A percentile compares a stretch with the other conserved stretches of the same genome.
phyloP scores from a whole-genome alignment of 2,797 vertebrate species.

The Tragopan temminckii region DNA sequence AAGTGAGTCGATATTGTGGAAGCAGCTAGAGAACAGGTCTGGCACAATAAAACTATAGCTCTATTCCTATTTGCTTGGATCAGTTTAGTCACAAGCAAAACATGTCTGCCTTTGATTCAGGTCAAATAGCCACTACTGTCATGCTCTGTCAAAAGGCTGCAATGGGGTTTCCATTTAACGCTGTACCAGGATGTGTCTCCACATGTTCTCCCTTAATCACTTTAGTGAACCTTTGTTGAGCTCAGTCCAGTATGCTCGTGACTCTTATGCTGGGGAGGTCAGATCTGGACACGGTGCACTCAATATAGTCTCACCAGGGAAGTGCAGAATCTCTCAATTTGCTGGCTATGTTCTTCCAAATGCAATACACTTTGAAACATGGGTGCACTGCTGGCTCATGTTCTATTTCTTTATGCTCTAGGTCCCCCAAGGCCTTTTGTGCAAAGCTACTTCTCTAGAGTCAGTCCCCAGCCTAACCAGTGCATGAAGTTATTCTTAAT shows the following conservation, averaged over 20 bases:
- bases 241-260: neutral
- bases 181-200: neutral
- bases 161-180: neutral
- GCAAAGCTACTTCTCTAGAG: neutral
- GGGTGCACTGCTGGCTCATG: neutral
- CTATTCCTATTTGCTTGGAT: neutral
- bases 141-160: neutral
- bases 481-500: neutral
- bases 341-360: neutral
- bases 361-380: neutral
- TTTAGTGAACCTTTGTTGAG: neutral
- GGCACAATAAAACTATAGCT: neutral
- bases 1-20: constrained; percentile 57
- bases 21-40: constrained; percentile 11
- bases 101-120: neutral
- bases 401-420: neutral
- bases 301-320: neutral
- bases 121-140: neutral
- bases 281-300: neutral
- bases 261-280: neutral
- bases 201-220: neutral
- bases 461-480: neutral
- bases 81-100: neutral
- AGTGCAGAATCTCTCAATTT: rapidly evolving
- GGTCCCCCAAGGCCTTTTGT: neutral